These are phyloP conservation scores for Aphis craccivora DNA, from an alignment of 1,140 invertebrate genomes.

Conservation along the genomic window DNA sequence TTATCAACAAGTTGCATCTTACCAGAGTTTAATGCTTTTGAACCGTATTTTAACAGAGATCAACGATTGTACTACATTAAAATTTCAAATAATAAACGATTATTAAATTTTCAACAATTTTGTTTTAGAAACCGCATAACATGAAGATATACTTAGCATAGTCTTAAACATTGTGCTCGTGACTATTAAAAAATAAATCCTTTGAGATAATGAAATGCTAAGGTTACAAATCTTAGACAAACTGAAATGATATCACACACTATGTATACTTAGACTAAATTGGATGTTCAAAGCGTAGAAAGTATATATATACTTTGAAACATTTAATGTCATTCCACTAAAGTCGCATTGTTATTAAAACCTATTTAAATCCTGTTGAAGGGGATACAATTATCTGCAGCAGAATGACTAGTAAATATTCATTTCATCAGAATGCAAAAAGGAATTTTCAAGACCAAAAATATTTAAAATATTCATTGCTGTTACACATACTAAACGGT, in stretches of 20 bases:
- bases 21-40: not conserved
- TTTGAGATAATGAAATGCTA: not conserved
- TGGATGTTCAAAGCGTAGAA: not conserved
- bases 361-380: not conserved
- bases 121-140: not conserved
- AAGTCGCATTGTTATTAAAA: not conserved
- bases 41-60: not conserved
- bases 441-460: not conserved
- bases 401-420: not conserved
- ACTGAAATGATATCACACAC: not conserved
- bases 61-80: not conserved
- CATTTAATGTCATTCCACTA: slow-evolving; percentile 14
- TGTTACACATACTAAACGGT: too few species aligned
- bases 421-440: not conserved
- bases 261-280: not conserved
- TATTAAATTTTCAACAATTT: not conserved
- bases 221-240: not conserved
- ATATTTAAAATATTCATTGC: not conserved
- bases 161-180: not conserved
- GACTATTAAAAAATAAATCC: not conserved
- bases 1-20: not conserved
- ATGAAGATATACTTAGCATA: not conserved
- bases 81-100: not conserved
- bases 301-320: not conserved
- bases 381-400: not conserved